These are phyloP conservation scores for Porites lobata DNA, from an alignment of 92 coral and sea anemone species.

Conservation along the genomic window DNA sequence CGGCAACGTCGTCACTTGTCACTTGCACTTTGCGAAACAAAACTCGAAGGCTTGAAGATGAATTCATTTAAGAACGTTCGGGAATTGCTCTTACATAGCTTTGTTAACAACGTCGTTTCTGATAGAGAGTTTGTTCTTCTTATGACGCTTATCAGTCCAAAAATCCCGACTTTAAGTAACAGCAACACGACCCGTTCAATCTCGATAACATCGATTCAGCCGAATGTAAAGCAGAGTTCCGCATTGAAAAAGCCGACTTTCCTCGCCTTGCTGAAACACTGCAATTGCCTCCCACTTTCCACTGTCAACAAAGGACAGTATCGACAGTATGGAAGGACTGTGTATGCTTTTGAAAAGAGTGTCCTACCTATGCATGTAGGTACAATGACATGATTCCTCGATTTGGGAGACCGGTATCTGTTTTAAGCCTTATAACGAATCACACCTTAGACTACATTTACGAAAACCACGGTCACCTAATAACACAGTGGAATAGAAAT, in stretches of 20 bases:
- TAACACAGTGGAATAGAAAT: slow-evolving; percentile 38
- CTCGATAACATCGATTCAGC: slow-evolving; percentile 28
- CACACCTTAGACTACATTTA: slow-evolving; percentile 16
- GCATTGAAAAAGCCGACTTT: no score
- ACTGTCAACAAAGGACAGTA: slow-evolving; percentile 21
- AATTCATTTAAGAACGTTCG: slow-evolving; percentile 15
- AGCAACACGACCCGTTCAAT: slow-evolving; percentile 48
- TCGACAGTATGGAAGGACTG: slow-evolving; percentile 40
- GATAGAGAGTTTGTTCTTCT: neutral
- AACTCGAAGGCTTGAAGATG: slow-evolving; percentile 26
- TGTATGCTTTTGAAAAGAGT: slow-evolving; percentile 49
- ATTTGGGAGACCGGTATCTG: slow-evolving; percentile 30
- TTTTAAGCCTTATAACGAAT: slow-evolving; percentile 34
- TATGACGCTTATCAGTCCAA: slow-evolving; percentile 31
- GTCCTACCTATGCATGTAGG: slow-evolving; percentile 49
- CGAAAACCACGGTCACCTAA: no score
- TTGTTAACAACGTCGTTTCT: no score
- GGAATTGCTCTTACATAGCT: no score
- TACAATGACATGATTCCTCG: no score
- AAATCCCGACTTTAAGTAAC: slow-evolving; percentile 58
- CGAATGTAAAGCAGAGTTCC: no score
- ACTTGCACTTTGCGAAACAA: neutral
- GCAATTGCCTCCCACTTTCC: slow-evolving; percentile 47
- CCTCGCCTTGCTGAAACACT: slow-evolving; percentile 43
- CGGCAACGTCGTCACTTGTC: slow-evolving; percentile 41